A percentile compares a stretch with the other conserved stretches of the same genome.
Conservation (phyloP, 2,888 invertebrate genomes). For the Sisyra nigra region DNA sequence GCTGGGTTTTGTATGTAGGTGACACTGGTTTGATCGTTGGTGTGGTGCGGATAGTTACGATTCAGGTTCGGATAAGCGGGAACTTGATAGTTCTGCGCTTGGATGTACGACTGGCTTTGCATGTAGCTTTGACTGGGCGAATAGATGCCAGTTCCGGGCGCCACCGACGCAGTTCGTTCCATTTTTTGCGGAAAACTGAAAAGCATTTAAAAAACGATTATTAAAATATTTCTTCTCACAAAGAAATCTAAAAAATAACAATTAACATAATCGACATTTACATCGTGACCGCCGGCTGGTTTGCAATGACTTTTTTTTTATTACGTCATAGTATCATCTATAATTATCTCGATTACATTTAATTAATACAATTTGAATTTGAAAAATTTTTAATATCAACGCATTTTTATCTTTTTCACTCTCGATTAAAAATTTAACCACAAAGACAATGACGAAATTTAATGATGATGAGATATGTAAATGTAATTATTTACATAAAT, state of each 20-base stretch:
- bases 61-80: constrained; percentile 6
- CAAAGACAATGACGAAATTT: too few species aligned
- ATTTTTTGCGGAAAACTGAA: constrained; percentile 29
- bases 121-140: constrained; percentile 15
- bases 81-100: constrained; percentile 24
- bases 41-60: constrained; percentile 14
- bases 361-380: not conserved
- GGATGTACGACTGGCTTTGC: constrained; percentile 27
- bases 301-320: constrained; percentile 1
- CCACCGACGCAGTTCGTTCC: constrained; percentile 25
- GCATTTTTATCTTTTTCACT: too few species aligned
- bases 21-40: constrained; percentile 17
- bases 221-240: constrained; percentile 6
- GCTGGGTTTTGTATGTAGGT: constrained; percentile 19
- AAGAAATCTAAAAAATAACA: not conserved
- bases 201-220: constrained; percentile 13
- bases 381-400: not conserved
- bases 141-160: constrained; percentile 18
- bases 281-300: not conserved
- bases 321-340: constrained; percentile 3
- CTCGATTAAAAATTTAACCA: too few species aligned
- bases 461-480: too few species aligned
- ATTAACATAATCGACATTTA: not conserved
- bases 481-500: too few species aligned
- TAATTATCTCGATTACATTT: constrained; percentile 1